Conservation (phyloP, 2,888 invertebrate genomes). For the Herminia tarsipennalis region DNA sequence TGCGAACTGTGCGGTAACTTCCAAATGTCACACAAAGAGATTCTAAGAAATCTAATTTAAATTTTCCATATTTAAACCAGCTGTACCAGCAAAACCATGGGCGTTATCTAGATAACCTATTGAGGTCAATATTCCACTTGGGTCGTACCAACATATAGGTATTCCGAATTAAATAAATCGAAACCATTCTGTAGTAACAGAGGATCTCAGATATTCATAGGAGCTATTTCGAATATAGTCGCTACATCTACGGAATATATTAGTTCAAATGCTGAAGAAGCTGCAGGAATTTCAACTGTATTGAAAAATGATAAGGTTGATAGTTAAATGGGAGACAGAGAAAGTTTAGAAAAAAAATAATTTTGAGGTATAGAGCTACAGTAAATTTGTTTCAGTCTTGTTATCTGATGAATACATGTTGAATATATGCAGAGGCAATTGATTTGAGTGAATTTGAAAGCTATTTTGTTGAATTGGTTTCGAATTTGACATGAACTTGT, state of each 20-base stretch:
- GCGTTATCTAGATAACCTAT: slow-evolving; percentile 4
- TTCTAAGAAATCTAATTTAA: background rate
- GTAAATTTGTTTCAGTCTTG: slow-evolving; percentile 21
- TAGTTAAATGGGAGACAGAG: background rate
- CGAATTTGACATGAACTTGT: too few relatives aligned
- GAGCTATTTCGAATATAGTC: slow-evolving; percentile 45
- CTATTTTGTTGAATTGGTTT: background rate
- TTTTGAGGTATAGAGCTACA: slow-evolving; percentile 25
- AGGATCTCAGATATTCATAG: slow-evolving; percentile 51
- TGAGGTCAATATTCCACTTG: slow-evolving; percentile 25
- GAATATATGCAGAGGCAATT: slow-evolving; percentile 3
- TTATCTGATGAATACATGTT: slow-evolving; percentile 22
- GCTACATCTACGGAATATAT: slow-evolving; percentile 49
- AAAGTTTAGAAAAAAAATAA: slow-evolving; percentile 27
- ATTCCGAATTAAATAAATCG: slow-evolving; percentile 44
- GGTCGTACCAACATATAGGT: slow-evolving; percentile 31
- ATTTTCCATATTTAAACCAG: background rate
- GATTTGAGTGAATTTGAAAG: background rate
- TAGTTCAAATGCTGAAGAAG: slow-evolving; percentile 14
- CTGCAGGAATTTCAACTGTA: slow-evolving; percentile 18
- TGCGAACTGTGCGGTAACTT: too few relatives aligned
- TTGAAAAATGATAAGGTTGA: slow-evolving; percentile 1
- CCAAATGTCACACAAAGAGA: background rate
- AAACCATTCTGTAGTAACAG: slow-evolving; percentile 35
- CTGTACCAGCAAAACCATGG: background rate